A percentile compares a stretch with the other conserved stretches of the same genome.
phyloP scores from a whole-genome alignment of 2,888 invertebrate genomes.

The Melieria picta region DNA sequence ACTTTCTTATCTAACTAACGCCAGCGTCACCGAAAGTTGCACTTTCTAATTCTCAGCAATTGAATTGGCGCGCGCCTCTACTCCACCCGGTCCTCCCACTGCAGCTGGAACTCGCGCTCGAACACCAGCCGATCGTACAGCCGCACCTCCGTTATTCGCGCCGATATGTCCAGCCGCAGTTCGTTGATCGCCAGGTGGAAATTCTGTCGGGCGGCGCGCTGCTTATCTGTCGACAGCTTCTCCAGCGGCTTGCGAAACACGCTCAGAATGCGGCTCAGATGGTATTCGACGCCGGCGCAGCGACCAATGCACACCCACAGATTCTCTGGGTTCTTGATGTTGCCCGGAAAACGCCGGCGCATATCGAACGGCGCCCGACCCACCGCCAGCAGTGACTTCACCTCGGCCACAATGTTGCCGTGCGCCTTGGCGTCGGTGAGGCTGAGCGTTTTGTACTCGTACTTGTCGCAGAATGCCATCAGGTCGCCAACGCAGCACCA shows the following conservation, averaged over 20 bases:
- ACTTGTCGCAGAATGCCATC: slow-evolving; percentile 59
- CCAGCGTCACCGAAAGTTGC: too few species aligned
- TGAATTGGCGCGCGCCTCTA: too few species aligned
- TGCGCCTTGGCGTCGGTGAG: slow-evolving; percentile 53
- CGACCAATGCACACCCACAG: slow-evolving; percentile 59
- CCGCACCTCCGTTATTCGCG: slow-evolving; percentile 56
- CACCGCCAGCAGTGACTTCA: slow-evolving; percentile 48
- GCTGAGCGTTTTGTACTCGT: slow-evolving; percentile 57
- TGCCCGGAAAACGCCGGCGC: slow-evolving; percentile 56
- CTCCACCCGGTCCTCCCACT: slow-evolving; percentile 50
- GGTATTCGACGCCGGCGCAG: slow-evolving; percentile 58
- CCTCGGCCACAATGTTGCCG: slow-evolving; percentile 54
- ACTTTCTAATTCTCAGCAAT: too few species aligned
- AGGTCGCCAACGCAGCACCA: slow-evolving; percentile 60
- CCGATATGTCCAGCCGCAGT: slow-evolving; percentile 58
- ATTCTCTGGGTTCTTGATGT: slow-evolving; percentile 58
- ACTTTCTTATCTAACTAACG: too few species aligned
- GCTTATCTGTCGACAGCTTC: slow-evolving; percentile 56
- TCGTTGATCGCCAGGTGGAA: slow-evolving; percentile 59
- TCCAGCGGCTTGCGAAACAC: slow-evolving; percentile 57
- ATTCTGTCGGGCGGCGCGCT: slow-evolving; percentile 57
- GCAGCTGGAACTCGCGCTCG: slow-evolving; percentile 56
- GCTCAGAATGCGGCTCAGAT: slow-evolving; percentile 55
- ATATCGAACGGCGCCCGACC: slow-evolving; percentile 55
- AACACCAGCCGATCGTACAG: slow-evolving; percentile 57